phyloP scores from a whole-genome alignment of 2,797 vertebrate species.

The Echiichthys vipera region DNA sequence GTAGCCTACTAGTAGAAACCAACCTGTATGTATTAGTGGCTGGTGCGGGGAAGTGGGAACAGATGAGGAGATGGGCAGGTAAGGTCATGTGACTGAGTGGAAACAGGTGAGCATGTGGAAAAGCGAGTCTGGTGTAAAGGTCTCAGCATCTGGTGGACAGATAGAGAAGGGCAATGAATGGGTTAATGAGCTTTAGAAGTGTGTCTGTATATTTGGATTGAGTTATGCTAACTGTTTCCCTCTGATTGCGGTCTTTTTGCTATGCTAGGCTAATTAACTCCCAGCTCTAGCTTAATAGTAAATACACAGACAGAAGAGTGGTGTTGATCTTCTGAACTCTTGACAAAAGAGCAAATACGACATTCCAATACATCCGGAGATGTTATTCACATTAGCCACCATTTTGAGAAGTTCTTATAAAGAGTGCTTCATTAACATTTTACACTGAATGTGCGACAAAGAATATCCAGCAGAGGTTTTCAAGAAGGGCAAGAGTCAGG shows the following conservation, averaged over 20 bases:
- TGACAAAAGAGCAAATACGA: not conserved
- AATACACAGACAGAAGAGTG: not conserved
- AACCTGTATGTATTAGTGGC: not conserved
- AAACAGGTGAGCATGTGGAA: not conserved
- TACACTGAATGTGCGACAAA: not conserved
- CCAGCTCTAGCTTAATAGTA: not conserved
- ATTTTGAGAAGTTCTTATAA: not conserved
- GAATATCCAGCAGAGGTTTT: slow-evolving; percentile 7
- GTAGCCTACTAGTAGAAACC: not conserved
- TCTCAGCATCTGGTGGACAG: not conserved
- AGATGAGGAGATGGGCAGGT: slow-evolving; percentile 5
- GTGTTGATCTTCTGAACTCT: not conserved
- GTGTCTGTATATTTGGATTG: not conserved
- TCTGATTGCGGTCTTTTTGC: not conserved
- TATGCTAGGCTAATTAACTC: not conserved
- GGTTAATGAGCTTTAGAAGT: not conserved
- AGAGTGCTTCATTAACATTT: not conserved
- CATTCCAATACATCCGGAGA: not conserved
- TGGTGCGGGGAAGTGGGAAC: not conserved
- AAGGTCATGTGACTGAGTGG: no score
- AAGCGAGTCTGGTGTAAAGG: no score
- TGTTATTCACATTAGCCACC: not conserved
- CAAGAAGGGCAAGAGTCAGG: not conserved
- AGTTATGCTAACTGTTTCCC: no score
- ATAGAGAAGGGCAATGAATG: not conserved